phyloP scores from a whole-genome alignment of 2,797 vertebrate species.

The Crypturellus tataupa region DNA sequence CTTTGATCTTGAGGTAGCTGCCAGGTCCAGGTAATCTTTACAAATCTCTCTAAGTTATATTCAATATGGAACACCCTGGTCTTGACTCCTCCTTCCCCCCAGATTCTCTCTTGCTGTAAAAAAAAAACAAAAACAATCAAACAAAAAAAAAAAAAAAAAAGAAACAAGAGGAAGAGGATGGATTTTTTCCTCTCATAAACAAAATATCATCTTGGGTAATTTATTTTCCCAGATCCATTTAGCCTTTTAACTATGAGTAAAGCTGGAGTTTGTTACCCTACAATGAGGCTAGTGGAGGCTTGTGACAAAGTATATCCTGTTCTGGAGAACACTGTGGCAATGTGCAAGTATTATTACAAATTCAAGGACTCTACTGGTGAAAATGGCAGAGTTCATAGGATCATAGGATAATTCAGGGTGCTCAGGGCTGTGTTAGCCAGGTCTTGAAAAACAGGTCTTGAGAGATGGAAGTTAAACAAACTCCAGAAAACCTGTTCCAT shows the following conservation, averaged over 20 bases:
- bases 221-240: background rate
- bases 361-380: background rate
- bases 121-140: background rate
- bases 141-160: background rate
- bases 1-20: background rate
- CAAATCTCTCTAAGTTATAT: background rate
- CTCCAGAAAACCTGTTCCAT: background rate
- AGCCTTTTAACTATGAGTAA: background rate
- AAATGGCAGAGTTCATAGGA: background rate
- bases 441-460: background rate
- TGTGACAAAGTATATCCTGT: background rate
- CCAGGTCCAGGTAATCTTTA: background rate
- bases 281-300: rapidly evolving
- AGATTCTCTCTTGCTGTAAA: background rate
- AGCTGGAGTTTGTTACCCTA: background rate
- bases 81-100: background rate
- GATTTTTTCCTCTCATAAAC: background rate
- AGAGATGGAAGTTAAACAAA: background rate
- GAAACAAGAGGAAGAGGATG: background rate
- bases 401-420: background rate
- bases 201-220: background rate
- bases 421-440: background rate
- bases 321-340: background rate
- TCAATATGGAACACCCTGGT: background rate
- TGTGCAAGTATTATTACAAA: background rate